Evolutionary conservation across 2,113 vertebrate species (phyloP), one percentile per base, ranked within the genome.

Genomic region (Cheilinus undulatus): DNA sequence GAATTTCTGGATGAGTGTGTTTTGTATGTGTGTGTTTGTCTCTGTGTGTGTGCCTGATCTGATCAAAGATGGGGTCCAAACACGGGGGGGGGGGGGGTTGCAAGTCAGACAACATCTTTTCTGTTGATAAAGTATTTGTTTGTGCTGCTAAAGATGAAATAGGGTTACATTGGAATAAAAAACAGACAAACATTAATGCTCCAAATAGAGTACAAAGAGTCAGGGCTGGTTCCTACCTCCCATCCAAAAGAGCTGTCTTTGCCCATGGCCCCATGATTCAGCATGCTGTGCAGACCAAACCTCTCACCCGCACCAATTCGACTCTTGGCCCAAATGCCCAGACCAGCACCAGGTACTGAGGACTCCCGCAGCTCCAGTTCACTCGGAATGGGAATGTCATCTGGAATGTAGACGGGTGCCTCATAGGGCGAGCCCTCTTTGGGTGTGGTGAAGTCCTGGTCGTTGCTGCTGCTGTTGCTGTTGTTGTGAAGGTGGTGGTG

Each of bases 351-450:
- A 0, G 97, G 98, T 78, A 98, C 90, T 32, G 98, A 99, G 70
- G 98, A 99, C 92, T 99, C 98, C 20, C 97, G 94, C 80, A 99
- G 95, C 92, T 99, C 98, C 87, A 99, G 96, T 88, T 98, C 96
- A 4, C 94, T 82, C 10, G 98, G 98, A 90, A 99, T 94, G 76
- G 97, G 97, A 95, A 99, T 98, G 94, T 99, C 98, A 40, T 99
- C 98, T 0, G 98, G 97, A 95, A 99, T 98, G 96, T 98, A 99
- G 95, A 99, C 98, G 0, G 97, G 97, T 52, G 97, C 97, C 92
- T 98, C 97, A 3, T 99, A 99, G 15, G 97, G 97, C n/a, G 97
- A 99, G 82, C 97, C 97, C 90, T 99, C 97, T 92, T 99, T 99
- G 87, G 97, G 96, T 62, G 96, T 98, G 94, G 96, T 97, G 95